Conservation (phyloP, 2,888 invertebrate species). For the Leptodirus hochenwartii region DNA sequence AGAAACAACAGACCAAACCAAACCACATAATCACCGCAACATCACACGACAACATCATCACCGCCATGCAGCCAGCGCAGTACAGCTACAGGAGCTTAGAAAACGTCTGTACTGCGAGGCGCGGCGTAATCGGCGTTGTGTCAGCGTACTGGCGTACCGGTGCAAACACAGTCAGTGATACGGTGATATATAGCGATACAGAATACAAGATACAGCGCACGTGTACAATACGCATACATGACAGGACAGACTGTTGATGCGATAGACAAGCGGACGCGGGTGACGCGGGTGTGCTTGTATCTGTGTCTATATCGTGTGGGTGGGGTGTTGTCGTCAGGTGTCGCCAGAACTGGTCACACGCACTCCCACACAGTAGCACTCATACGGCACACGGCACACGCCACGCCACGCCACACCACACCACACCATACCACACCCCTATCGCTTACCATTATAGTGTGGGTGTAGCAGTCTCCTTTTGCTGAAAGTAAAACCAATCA, state of each 20-base stretch:
- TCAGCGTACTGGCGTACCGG: constrained; percentile 2
- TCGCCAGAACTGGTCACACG: no score
- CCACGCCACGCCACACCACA: constrained; percentile 17
- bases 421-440: constrained; percentile 21
- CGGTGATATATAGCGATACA: constrained; percentile 1
- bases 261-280: no score
- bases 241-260: constrained; percentile 1
- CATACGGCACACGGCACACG: background rate
- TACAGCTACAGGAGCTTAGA: constrained; percentile 3
- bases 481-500: constrained; percentile 26
- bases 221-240: background rate
- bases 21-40: constrained; percentile 15
- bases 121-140: no score
- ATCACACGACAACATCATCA: constrained; percentile 12
- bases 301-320: no score
- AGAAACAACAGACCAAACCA: constrained; percentile 16
- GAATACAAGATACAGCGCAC: constrained; percentile 4
- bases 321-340: no score
- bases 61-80: constrained; percentile 10
- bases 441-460: constrained; percentile 38
- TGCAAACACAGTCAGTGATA: background rate
- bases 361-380: no score
- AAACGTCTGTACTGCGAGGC: no score
- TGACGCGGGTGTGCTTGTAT: no score
- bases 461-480: constrained; percentile 37